Evolutionary conservation across 2,113 vertebrate genomes (phyloP).

Genomic region (Gobius niger): DNA sequence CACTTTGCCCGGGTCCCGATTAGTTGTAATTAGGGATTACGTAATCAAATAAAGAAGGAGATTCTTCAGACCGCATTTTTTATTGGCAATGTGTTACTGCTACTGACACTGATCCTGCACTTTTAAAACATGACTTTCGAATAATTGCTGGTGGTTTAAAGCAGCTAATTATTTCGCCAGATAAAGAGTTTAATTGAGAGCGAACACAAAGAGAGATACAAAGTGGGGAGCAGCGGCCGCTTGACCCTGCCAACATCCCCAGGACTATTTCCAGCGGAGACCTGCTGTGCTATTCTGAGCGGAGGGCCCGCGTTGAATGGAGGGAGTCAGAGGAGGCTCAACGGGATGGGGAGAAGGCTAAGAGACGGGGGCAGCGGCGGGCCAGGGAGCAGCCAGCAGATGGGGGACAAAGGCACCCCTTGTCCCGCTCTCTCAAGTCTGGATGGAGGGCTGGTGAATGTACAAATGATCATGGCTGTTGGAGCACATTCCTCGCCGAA

Average conservation of each 20-base stretch:
- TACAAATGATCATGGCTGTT: constrained; percentile 67
- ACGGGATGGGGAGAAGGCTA: constrained; percentile 63
- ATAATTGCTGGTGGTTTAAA: not conserved
- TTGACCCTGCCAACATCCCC: constrained; percentile 66
- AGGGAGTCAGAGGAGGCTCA: constrained; percentile 57
- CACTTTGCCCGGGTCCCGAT: not conserved
- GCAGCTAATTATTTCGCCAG: constrained; percentile 38
- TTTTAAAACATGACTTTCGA: not conserved
- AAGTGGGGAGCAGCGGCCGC: constrained; percentile 29
- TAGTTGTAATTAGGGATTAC: constrained; percentile 1
- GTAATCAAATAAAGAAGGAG: not conserved
- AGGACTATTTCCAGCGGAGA: constrained; percentile 79
- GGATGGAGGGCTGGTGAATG: constrained; percentile 70
- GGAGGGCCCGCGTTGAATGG: constrained; percentile 53
- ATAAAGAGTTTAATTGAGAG: constrained; percentile 54
- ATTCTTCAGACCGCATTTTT: not conserved
- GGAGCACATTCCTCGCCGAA: constrained; percentile 68
- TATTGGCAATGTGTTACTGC: not conserved
- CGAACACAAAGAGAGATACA: constrained; percentile 26
- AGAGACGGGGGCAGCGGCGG: constrained; percentile 61
- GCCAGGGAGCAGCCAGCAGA: constrained; percentile 65
- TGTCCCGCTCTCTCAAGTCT: constrained; percentile 78
- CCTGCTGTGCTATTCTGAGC: constrained; percentile 75
- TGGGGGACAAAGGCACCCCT: constrained; percentile 83
- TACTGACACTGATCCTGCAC: not conserved